phyloP scores from a whole-genome alignment of 1,140 invertebrate species.

The Brachionus calyciflorus region DNA sequence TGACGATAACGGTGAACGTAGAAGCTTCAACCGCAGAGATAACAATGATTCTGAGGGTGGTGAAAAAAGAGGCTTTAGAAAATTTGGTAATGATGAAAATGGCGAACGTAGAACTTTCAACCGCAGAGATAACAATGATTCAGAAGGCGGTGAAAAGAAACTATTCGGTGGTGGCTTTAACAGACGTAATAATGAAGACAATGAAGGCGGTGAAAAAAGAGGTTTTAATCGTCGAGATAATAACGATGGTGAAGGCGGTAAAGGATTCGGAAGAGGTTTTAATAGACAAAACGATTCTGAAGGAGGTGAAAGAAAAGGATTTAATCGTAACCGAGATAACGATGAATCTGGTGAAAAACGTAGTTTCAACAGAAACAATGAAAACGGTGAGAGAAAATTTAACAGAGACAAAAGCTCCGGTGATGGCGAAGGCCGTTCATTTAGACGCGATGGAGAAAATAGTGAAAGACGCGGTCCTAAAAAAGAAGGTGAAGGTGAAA shows the following conservation, averaged over 20 bases:
- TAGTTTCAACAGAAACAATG: neutral
- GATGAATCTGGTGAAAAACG: too few species aligned
- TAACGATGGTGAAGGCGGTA: neutral
- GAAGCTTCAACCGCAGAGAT: neutral
- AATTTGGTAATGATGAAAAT: neutral
- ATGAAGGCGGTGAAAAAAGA: neutral
- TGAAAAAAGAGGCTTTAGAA: neutral
- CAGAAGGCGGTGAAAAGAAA: neutral
- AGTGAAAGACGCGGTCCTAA: neutral
- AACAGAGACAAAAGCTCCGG: constrained; percentile 5
- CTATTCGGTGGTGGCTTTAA: neutral
- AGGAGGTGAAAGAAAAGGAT: neutral
- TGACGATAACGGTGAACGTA: neutral
- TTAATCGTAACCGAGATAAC: neutral
- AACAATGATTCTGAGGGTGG: neutral
- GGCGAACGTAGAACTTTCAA: neutral
- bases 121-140: neutral
- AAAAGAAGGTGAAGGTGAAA: neutral
- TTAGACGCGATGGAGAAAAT: neutral
- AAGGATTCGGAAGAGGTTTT: neutral
- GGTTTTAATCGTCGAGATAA: neutral
- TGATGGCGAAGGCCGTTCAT: neutral
- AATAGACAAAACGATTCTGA: neutral
- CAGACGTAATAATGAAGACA: neutral
- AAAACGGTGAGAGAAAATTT: neutral